phyloP scores from a whole-genome alignment of 2,888 invertebrate species.

The Drosophila meridiana region DNA sequence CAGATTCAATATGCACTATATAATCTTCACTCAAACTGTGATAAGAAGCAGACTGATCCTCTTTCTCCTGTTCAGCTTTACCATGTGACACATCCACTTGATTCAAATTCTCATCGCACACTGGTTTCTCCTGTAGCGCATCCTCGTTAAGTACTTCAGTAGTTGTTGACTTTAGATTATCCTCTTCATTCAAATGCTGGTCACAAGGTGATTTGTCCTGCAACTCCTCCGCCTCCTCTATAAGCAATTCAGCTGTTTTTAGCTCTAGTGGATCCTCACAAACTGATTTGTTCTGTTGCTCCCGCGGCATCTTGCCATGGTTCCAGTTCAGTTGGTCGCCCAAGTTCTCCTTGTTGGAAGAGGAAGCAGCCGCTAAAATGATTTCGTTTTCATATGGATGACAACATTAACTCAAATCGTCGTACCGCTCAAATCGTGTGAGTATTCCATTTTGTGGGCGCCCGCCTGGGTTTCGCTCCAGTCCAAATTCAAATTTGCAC shows the following conservation, averaged over 20 bases:
- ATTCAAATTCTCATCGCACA: not conserved
- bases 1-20: constrained; percentile 5
- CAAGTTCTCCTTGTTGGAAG: constrained; percentile 38
- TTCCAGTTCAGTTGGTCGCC: constrained; percentile 36
- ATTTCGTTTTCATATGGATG: constrained; percentile 8
- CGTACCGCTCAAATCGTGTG: constrained; percentile 2
- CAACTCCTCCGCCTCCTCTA: not conserved
- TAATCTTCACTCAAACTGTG: not conserved
- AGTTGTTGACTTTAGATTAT: not conserved
- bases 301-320: not conserved
- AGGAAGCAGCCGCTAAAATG: constrained; percentile 33
- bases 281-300: not conserved
- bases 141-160: not conserved
- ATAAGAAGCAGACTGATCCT: not conserved
- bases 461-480: constrained; percentile 3
- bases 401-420: not conserved
- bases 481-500: not conserved
- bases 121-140: not conserved
- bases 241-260: not conserved
- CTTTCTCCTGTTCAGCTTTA: not conserved
- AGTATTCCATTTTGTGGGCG: not conserved
- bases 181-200: not conserved
- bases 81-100: not conserved
- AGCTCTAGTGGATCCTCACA: not conserved
- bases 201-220: not conserved